Evolutionary conservation across 1,140 invertebrate species (phyloP).

Genomic region (Camponotus pennsylvanicus): DNA sequence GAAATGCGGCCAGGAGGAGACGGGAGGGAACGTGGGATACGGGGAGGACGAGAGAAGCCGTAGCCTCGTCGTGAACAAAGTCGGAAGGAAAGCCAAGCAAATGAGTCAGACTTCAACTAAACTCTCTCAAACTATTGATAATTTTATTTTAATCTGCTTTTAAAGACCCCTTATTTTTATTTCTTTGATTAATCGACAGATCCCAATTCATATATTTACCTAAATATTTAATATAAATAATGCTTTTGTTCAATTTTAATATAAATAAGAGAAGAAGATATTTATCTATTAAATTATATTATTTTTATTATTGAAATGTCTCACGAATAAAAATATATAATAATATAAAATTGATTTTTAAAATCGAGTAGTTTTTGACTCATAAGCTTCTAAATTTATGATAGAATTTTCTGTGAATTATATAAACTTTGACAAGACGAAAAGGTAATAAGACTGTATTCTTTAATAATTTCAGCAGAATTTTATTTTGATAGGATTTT

Average conservation of each 20-base stretch:
- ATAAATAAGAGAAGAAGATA: background rate
- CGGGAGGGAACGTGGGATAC: slow-evolving; percentile 32
- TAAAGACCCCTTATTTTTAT: background rate
- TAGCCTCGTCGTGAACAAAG: slow-evolving; percentile 41
- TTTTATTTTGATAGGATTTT: background rate
- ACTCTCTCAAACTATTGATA: slow-evolving; percentile 19
- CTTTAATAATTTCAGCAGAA: background rate
- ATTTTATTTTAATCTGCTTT: background rate
- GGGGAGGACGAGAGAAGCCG: slow-evolving; percentile 61
- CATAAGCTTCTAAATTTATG: background rate
- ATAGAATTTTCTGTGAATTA: background rate
- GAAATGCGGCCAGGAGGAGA: slow-evolving; percentile 29
- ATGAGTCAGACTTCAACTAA: slow-evolving; percentile 42
- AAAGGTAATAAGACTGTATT: background rate
- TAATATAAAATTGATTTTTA: too few species aligned
- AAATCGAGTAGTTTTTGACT: background rate
- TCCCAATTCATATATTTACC: background rate
- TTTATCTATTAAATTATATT: background rate
- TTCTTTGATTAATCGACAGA: slow-evolving; percentile 21
- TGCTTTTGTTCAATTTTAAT: background rate
- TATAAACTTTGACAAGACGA: background rate
- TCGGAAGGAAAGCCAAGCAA: slow-evolving; percentile 59
- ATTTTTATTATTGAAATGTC: too few species aligned
- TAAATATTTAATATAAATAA: background rate
- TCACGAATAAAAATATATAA: too few species aligned